phyloP scores from a whole-genome alignment of 2,888 invertebrate species.

The Deilephila elpenor region DNA sequence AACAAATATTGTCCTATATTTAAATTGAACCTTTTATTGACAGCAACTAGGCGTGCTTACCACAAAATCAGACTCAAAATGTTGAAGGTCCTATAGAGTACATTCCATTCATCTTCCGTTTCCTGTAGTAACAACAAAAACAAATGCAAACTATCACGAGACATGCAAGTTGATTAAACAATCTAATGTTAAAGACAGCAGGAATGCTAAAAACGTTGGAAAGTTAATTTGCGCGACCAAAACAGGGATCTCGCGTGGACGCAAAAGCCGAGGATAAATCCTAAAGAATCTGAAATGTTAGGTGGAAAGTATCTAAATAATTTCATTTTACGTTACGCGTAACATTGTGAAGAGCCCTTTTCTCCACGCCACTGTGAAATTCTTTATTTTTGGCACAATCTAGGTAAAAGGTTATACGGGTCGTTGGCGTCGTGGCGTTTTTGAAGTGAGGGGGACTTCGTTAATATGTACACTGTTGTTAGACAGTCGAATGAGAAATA shows the following conservation, averaged over 20 bases:
- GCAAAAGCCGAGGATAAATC: conserved; percentile 48
- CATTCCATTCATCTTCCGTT: no score
- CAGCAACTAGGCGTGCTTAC: no score
- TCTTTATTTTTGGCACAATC: conserved; percentile 50
- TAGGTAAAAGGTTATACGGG: conserved; percentile 41
- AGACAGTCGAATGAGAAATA: conserved; percentile 38
- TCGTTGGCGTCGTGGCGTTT: conserved; percentile 40
- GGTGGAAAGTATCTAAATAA: conserved; percentile 55
- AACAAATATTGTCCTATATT: no score
- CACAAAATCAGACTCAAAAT: no score
- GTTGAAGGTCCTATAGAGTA: no score
- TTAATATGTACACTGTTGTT: conserved; percentile 44
- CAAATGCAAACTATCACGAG: neutral
- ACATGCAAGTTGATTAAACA: neutral
- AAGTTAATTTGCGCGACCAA: conserved; percentile 47
- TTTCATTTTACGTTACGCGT: conserved; percentile 57
- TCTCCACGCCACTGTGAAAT: conserved; percentile 46
- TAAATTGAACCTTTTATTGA: no score
- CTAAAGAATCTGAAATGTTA: conserved; percentile 51
- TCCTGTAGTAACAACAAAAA: neutral
- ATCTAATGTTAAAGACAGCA: neutral
- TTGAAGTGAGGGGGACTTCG: conserved; percentile 40
- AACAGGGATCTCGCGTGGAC: conserved; percentile 45
- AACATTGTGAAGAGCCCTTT: conserved; percentile 43
- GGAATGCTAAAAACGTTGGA: conserved; percentile 35